These are phyloP conservation scores for Zaprionus vittiger DNA, from an alignment of 1,140 invertebrate species.

Conservation along the genomic window DNA sequence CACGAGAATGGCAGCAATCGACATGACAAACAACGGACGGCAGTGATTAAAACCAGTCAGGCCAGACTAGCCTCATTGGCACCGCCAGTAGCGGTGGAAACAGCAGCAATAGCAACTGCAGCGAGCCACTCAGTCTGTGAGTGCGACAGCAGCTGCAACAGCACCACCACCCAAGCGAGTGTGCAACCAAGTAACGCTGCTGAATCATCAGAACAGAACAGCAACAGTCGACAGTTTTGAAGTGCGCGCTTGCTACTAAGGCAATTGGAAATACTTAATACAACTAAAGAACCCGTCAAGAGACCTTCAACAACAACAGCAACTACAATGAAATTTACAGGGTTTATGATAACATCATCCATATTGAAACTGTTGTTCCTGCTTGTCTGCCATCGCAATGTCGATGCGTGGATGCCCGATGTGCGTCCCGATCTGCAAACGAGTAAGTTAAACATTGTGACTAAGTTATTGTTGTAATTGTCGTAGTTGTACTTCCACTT, in stretches of 20 bases:
- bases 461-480: conserved; percentile 16
- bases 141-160: conserved; percentile 31
- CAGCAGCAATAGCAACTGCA: background rate
- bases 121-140: conserved; percentile 36
- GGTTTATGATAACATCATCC: conserved; percentile 15
- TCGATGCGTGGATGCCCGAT: conserved; percentile 79
- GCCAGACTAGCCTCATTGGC: conserved; percentile 68
- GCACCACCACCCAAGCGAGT: conserved; percentile 30
- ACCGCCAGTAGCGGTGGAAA: conserved; percentile 16
- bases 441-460: conserved; percentile 62
- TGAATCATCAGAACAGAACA: conserved; percentile 54
- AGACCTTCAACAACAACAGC: conserved; percentile 55
- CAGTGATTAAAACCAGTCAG: conserved; percentile 81
- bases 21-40: conserved; percentile 59
- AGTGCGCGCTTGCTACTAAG: conserved; percentile 38
- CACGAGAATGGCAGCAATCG: conserved; percentile 73
- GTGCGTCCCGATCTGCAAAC: conserved; percentile 81
- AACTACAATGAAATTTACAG: conserved; percentile 50
- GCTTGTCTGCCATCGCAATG: background rate
- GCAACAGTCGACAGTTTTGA: conserved; percentile 43
- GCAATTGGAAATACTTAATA: conserved; percentile 60
- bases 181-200: conserved; percentile 30
- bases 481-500: conserved; percentile 13
- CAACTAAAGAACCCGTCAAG: conserved; percentile 44
- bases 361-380: conserved; percentile 17